Evolutionary conservation across 2,113 vertebrate species (phyloP).

Genomic region (Micronisus gabar): DNA sequence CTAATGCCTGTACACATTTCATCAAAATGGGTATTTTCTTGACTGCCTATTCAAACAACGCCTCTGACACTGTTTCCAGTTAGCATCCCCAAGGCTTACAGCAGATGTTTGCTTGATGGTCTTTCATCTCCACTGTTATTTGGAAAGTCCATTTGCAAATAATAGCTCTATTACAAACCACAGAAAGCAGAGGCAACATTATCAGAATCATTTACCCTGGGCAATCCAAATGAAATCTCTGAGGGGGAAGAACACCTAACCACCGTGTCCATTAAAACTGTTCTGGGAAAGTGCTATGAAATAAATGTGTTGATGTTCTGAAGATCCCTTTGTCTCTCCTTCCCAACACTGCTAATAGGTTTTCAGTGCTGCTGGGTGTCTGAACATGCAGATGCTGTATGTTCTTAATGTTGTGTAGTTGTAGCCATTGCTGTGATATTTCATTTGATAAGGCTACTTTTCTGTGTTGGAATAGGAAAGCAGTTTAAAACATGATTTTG

Average conservation of each 20-base stretch:
- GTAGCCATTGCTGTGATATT: neutral
- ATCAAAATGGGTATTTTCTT: slow-evolving; percentile 46
- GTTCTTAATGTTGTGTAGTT: neutral
- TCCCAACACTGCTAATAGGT: neutral
- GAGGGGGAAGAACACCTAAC: neutral
- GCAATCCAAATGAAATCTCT: neutral
- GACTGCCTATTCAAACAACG: neutral
- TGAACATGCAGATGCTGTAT: neutral
- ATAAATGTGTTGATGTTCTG: neutral
- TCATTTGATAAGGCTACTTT: neutral
- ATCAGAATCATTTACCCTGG: neutral
- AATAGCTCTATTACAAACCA: slow-evolving; percentile 1
- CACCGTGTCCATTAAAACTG: neutral
- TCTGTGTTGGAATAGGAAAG: neutral
- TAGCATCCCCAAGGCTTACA: neutral
- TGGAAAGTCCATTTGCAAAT: slow-evolving; percentile 51
- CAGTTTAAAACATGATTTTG: neutral
- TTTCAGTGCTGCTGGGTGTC: neutral
- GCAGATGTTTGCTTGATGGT: slow-evolving; percentile 9
- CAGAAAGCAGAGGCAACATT: slow-evolving; percentile 3
- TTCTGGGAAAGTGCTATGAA: neutral
- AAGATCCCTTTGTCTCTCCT: neutral
- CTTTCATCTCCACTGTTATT: neutral
- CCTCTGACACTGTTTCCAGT: neutral
- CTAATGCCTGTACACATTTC: slow-evolving; percentile 15